phyloP scores from a whole-genome alignment of 2,113 vertebrate species.

The Epinephelus fuscoguttatus region DNA sequence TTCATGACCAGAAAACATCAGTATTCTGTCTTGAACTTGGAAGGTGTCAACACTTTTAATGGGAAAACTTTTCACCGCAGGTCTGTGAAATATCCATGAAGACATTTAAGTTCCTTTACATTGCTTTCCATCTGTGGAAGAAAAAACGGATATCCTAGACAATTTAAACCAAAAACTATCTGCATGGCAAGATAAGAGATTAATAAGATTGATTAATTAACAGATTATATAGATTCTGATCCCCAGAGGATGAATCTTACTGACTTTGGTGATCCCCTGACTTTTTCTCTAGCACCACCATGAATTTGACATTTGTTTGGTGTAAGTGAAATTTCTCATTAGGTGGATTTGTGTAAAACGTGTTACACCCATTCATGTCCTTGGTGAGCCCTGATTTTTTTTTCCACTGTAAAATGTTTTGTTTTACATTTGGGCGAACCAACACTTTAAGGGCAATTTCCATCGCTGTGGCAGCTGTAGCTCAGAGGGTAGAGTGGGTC shows the following conservation, averaged over 20 bases:
- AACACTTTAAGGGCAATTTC: too few species aligned
- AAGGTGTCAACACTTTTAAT: background rate
- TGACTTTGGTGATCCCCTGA: background rate
- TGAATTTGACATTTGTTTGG: background rate
- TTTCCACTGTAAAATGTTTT: too few species aligned
- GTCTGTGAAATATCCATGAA: too few species aligned
- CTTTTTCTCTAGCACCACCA: too few species aligned
- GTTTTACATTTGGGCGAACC: too few species aligned
- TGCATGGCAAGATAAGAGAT: background rate
- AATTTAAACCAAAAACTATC: too few species aligned
- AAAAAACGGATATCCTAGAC: background rate
- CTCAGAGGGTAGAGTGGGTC: too few species aligned
- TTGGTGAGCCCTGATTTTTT: background rate
- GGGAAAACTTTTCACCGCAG: background rate
- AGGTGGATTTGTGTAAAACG: background rate
- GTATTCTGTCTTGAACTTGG: background rate
- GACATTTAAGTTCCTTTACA: background rate
- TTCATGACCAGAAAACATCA: background rate
- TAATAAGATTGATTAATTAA: background rate
- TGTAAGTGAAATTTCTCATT: background rate
- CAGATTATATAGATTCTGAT: background rate
- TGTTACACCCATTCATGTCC: background rate
- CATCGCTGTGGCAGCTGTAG: too few species aligned
- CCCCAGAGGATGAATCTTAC: background rate
- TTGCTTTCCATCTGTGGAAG: background rate